A percentile compares a stretch with the other conserved stretches of the same genome.
Conservation (phyloP, 2,888 invertebrate genomes). For the Amphiduros pacificus region DNA sequence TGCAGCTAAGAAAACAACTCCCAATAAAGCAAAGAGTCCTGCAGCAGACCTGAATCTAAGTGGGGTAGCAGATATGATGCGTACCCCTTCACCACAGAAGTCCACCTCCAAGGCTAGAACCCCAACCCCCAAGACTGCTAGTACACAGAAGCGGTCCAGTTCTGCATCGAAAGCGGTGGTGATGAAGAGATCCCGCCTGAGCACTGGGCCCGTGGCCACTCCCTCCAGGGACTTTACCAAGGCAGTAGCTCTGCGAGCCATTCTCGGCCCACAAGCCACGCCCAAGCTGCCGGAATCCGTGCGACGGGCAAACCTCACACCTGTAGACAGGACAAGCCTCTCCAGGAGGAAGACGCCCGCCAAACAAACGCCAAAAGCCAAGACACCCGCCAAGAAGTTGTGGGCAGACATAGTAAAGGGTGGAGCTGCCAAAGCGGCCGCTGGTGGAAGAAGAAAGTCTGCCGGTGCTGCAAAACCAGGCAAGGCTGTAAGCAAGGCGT, state of each 20-base stretch:
- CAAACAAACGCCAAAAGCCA: neutral
- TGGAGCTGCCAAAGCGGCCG: slow-evolving; percentile 13
- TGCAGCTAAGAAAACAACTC: slow-evolving; percentile 23
- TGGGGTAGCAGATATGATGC: slow-evolving; percentile 36
- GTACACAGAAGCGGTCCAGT: slow-evolving; percentile 14
- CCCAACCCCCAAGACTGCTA: slow-evolving; percentile 13
- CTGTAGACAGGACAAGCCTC: no score
- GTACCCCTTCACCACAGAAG: slow-evolving; percentile 3
- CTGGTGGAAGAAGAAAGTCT: neutral
- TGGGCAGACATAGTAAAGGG: slow-evolving; percentile 26
- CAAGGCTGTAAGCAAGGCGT: neutral
- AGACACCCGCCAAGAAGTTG: slow-evolving; percentile 3
- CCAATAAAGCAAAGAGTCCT: slow-evolving; percentile 7
- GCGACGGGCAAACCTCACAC: no score
- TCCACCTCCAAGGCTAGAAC: slow-evolving; percentile 11
- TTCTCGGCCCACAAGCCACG: slow-evolving; percentile 48
- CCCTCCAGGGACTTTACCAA: slow-evolving; percentile 40
- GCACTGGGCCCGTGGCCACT: neutral
- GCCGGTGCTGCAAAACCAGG: slow-evolving; percentile 9
- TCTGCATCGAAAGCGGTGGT: neutral
- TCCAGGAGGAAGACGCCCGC: no score
- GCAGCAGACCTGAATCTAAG: slow-evolving; percentile 18
- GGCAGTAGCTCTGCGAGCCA: slow-evolving; percentile 45
- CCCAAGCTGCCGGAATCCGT: slow-evolving; percentile 37
- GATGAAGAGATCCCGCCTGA: neutral